Conservation (phyloP, 2,888 invertebrate species). For the Drosophila peninsularis region DNA sequence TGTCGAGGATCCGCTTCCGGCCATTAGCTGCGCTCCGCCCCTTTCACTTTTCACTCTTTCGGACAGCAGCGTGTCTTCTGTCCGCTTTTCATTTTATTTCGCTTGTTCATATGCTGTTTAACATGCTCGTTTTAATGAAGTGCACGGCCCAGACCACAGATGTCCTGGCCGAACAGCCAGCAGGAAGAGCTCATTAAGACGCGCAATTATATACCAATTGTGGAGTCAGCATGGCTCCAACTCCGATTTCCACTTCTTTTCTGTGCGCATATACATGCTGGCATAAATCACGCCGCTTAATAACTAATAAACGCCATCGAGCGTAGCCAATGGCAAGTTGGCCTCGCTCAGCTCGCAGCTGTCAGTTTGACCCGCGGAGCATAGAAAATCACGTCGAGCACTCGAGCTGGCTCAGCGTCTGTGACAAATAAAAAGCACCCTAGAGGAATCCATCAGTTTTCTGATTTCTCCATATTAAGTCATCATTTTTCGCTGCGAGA, state of each 20-base stretch:
- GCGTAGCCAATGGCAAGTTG: constrained; percentile 33
- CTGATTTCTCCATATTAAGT: constrained; percentile 73
- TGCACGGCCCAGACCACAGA: constrained; percentile 44
- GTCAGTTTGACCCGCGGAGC: constrained; percentile 74
- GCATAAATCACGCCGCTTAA: constrained; percentile 75
- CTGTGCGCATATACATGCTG: not conserved
- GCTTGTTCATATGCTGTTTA: constrained; percentile 39
- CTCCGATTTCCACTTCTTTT: constrained; percentile 23
- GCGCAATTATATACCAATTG: constrained; percentile 55
- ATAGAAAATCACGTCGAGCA: constrained; percentile 77
- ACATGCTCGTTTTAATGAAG: constrained; percentile 58
- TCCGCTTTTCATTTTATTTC: constrained; percentile 44
- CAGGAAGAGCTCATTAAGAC: constrained; percentile 63
- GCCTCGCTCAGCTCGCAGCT: constrained; percentile 81
- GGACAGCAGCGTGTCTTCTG: constrained; percentile 31
- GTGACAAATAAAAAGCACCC: constrained; percentile 70
- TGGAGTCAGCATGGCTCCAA: constrained; percentile 35
- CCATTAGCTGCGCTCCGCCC: constrained; percentile 7
- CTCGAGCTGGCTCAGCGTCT: constrained; percentile 20
- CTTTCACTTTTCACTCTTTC: not conserved
- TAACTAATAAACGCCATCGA: constrained; percentile 72
- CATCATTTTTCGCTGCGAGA: constrained; percentile 63
- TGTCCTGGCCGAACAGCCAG: constrained; percentile 34
- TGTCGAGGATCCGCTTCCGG: constrained; percentile 37
- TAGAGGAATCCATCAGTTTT: constrained; percentile 74